A percentile compares a stretch with the other conserved stretches of the same genome.
Conservation (phyloP, 2,797 vertebrate species). For the Thunnus albacares region DNA sequence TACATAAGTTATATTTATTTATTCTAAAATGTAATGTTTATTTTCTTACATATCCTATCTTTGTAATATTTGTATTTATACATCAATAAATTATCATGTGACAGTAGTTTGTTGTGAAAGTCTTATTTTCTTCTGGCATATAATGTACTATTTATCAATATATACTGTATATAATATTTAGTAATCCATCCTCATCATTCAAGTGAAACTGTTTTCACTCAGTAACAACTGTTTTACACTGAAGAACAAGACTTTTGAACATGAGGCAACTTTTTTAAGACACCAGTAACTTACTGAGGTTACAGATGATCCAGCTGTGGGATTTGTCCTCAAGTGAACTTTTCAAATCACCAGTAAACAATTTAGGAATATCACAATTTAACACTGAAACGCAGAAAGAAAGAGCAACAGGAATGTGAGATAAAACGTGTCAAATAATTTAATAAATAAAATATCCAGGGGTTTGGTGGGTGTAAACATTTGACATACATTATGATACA, state of each 20-base stretch:
- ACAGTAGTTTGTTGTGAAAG: neutral
- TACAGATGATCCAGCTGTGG: too few relatives aligned
- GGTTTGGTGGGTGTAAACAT: slow-evolving; percentile 79
- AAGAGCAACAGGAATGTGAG: slow-evolving; percentile 30
- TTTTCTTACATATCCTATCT: slow-evolving; percentile 38
- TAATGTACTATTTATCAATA: neutral
- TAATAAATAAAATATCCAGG: slow-evolving; percentile 84
- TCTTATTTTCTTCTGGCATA: neutral
- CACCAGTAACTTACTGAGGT: too few relatives aligned
- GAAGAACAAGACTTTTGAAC: neutral
- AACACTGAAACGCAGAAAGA: slow-evolving; percentile 2
- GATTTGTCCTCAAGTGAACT: too few relatives aligned
- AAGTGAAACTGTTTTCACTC: slow-evolving; percentile 8
- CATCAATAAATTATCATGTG: slow-evolving; percentile 59
- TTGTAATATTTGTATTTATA: slow-evolving; percentile 43
- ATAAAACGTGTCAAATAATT: slow-evolving; percentile 83
- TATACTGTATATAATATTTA: too few relatives aligned
- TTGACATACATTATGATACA: slow-evolving; percentile 70
- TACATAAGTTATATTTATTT: slow-evolving; percentile 52
- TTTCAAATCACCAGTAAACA: too few relatives aligned
- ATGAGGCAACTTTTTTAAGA: neutral
- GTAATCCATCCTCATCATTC: neutral
- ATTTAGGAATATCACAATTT: slow-evolving; percentile 4
- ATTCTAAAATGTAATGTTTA: slow-evolving; percentile 52
- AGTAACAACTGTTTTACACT: neutral